Evolutionary conservation across 2,113 vertebrate genomes (phyloP).

Genomic region (Toxostoma redivivum): DNA sequence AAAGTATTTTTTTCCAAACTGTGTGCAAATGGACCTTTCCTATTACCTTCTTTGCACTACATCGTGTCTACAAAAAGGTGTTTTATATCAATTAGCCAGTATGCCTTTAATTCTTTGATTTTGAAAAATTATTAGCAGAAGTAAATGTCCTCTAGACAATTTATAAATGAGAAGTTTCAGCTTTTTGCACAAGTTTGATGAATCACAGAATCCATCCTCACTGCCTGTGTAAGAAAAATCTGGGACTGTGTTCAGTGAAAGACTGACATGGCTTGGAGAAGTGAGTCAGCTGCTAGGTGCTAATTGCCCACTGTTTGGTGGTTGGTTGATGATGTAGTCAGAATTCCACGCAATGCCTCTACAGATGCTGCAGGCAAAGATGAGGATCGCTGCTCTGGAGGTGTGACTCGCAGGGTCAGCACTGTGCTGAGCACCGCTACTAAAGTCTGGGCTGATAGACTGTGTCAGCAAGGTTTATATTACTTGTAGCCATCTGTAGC

Average conservation of each 20-base stretch:
- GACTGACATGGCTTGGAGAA: constrained; percentile 86
- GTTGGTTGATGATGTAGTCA: constrained; percentile 93
- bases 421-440: constrained; percentile 84
- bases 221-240: constrained; percentile 96
- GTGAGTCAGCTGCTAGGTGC: constrained; percentile 87
- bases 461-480: constrained; percentile 92
- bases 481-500: constrained; percentile 66
- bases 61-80: not conserved
- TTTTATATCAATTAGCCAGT: not conserved
- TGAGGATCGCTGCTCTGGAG: constrained; percentile 90
- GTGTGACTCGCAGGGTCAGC: constrained; percentile 87
- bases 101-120: not conserved
- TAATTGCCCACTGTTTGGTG: constrained; percentile 81
- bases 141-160: not conserved
- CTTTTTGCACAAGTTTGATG: not conserved
- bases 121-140: not conserved
- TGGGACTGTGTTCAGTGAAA: constrained; percentile 88
- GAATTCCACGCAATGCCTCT: constrained; percentile 86
- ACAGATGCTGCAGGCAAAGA: constrained; percentile 85
- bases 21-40: not conserved
- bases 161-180: not conserved
- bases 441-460: constrained; percentile 85
- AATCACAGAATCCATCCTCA: constrained; percentile 90
- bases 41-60: not conserved
- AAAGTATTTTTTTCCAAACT: not conserved